Evolutionary conservation across 2,888 invertebrate species (phyloP).

Genomic region (Trimorus sp.): DNA sequence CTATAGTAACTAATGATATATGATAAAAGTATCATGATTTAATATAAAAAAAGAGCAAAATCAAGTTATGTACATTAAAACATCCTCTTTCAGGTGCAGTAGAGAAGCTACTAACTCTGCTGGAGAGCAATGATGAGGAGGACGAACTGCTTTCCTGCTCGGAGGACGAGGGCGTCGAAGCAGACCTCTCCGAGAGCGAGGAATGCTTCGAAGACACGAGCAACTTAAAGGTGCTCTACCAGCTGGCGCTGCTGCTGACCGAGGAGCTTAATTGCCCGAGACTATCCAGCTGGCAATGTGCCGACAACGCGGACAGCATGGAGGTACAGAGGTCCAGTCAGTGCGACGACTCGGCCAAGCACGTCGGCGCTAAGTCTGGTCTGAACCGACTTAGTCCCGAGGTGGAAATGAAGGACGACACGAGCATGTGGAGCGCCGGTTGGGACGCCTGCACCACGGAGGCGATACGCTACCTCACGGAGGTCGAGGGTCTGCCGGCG

Average conservation of each 20-base stretch:
- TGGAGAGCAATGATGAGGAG: constrained; percentile 73
- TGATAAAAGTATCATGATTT: too few species aligned
- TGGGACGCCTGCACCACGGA: constrained; percentile 78
- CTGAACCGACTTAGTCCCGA: constrained; percentile 40
- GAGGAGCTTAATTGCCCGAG: constrained; percentile 74
- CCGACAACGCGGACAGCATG: constrained; percentile 63
- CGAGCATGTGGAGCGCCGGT: constrained; percentile 72
- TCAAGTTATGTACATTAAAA: too few species aligned
- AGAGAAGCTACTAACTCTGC: constrained; percentile 74
- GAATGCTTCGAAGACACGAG: constrained; percentile 63
- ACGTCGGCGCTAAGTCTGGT: neutral
- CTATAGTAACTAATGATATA: too few species aligned
- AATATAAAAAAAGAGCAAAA: too few species aligned
- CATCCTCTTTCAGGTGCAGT: constrained; percentile 72
- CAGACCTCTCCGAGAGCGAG: constrained; percentile 73
- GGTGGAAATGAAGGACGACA: constrained; percentile 39
- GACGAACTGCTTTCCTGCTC: constrained; percentile 74
- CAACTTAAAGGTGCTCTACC: constrained; percentile 73
- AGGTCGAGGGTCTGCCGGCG: constrained; percentile 76
- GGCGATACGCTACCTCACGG: constrained; percentile 76
- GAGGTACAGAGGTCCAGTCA: constrained; percentile 68
- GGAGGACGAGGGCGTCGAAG: constrained; percentile 78
- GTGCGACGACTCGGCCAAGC: constrained; percentile 4
- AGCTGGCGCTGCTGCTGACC: constrained; percentile 74
- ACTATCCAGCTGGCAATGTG: constrained; percentile 65